Percentiles rank a stretch among this genome's conserved stretches.
Evolutionary conservation across 2,113 vertebrate species (phyloP).

Genomic region (Psophia crepitans): DNA sequence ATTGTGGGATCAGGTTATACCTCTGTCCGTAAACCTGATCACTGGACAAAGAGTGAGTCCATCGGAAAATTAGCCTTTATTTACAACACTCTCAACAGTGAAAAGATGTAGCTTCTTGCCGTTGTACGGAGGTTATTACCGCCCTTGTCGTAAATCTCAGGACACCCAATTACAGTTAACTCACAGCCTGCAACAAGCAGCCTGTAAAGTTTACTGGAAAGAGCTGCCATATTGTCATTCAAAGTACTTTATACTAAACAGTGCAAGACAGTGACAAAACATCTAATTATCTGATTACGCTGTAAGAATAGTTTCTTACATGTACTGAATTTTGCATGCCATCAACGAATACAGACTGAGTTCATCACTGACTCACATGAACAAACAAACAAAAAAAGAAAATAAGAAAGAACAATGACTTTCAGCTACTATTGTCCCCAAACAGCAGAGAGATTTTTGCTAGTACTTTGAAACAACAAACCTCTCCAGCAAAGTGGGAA

Average conservation of each 20-base stretch:
- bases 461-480: background rate
- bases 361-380: background rate
- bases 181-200: slow-evolving; percentile 63
- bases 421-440: background rate
- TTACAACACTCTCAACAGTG: slow-evolving; percentile 39
- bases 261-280: slow-evolving; percentile 30
- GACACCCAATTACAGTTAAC: slow-evolving; percentile 71
- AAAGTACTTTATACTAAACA: slow-evolving; percentile 46
- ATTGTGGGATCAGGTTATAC: background rate
- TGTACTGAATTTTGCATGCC: slow-evolving; percentile 28
- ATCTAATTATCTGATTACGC: slow-evolving; percentile 55
- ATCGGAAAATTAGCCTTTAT: slow-evolving; percentile 53
- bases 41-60: background rate
- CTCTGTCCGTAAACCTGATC: background rate
- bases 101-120: slow-evolving; percentile 23
- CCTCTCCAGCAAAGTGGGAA: background rate
- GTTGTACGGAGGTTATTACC: slow-evolving; percentile 30
- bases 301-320: slow-evolving; percentile 21
- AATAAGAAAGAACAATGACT: background rate
- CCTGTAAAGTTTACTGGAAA: slow-evolving; percentile 43
- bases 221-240: slow-evolving; percentile 51
- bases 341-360: background rate
- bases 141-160: slow-evolving; percentile 63
- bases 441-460: background rate
- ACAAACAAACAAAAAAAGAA: background rate